Conservation (phyloP, 2,888 invertebrate genomes). For the Campoletis raptor region DNA sequence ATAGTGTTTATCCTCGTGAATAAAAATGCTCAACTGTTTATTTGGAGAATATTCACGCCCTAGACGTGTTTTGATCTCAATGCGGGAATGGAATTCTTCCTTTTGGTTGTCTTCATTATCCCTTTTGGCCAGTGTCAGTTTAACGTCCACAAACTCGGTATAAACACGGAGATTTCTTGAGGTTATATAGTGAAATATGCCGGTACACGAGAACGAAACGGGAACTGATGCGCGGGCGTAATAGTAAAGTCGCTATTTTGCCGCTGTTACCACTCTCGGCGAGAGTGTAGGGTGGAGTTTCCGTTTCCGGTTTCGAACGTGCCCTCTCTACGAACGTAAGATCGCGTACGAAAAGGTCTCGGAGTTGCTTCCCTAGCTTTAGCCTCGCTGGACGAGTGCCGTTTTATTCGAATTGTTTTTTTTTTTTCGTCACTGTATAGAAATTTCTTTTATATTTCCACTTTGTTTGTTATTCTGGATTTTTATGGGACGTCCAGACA, state of each 20-base stretch:
- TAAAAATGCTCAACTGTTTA: slow-evolving; percentile 7
- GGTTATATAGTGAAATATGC: slow-evolving; percentile 47
- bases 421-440: neutral
- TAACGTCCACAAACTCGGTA: slow-evolving; percentile 25
- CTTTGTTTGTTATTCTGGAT: neutral
- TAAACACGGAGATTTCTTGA: slow-evolving; percentile 41
- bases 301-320: slow-evolving; percentile 83
- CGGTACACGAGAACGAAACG: slow-evolving; percentile 45
- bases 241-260: slow-evolving; percentile 27
- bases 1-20: neutral
- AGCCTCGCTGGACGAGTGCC: slow-evolving; percentile 12
- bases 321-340: slow-evolving; percentile 71
- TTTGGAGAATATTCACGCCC: neutral
- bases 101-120: neutral
- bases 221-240: slow-evolving; percentile 55
- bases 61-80: neutral
- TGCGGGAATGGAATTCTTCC: slow-evolving; percentile 8
- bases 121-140: neutral
- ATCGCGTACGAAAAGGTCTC: slow-evolving; percentile 42
- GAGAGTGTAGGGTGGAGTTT: slow-evolving; percentile 81
- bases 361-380: slow-evolving; percentile 15
- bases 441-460: neutral
- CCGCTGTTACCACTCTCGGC: slow-evolving; percentile 64
- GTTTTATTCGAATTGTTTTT: slow-evolving; percentile 24
- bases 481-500: neutral